Base-by-base conservation (phyloP, 2,113 vertebrate genomes). In the Neolamprologus caudopunctatus region DNA sequence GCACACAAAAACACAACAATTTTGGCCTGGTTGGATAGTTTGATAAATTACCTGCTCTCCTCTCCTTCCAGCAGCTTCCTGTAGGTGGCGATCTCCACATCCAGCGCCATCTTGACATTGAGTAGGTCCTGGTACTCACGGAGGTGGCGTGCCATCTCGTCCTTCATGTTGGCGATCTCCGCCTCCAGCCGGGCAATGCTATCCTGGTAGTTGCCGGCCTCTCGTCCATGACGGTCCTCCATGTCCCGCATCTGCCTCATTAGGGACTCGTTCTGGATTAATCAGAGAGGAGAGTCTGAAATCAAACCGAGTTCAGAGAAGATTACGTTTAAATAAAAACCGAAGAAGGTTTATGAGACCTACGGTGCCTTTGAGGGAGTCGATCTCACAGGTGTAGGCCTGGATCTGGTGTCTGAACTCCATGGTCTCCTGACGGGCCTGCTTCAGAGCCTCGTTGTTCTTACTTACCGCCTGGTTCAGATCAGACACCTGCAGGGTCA, bases 371-470 rank as follows among this genome's bases (percentile, higher is more conserved):
- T 99, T 99, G 85, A 99, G 98, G 4, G 98, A 97, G 11, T 99
- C 98, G 0, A 99, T 98, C 96, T 99, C 98, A 0, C 98, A 99
- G 93, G 98, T 99, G 96, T 98, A 99, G 94, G 98, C 97, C 95
- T 99, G 98, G 95, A 99, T 98, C 96, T 99, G 98, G 96, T 99
- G 98, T 50, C 98, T 96, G 95, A 97, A 99, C 91, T 99, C 98
- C 98, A 99, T 97, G 95, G 97, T 97, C 95, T 99, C 98, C 94
- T 98, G 97, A 85, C 98, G 98, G 17, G 98, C 96, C 91, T 97
- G 97, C 87, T 98, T 97, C 88, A 99, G 93, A 0, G 97, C 96
- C 0, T 99, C 98, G 0, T 98, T 98, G 96, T 99, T 98, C 95
- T 99, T 99, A 91, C 94, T 97, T 89, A 98, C 98, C 0, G 98